These are phyloP conservation scores for Crotalus helleri DNA, from an alignment of 2,113 vertebrate genomes.

Conservation along the genomic window DNA sequence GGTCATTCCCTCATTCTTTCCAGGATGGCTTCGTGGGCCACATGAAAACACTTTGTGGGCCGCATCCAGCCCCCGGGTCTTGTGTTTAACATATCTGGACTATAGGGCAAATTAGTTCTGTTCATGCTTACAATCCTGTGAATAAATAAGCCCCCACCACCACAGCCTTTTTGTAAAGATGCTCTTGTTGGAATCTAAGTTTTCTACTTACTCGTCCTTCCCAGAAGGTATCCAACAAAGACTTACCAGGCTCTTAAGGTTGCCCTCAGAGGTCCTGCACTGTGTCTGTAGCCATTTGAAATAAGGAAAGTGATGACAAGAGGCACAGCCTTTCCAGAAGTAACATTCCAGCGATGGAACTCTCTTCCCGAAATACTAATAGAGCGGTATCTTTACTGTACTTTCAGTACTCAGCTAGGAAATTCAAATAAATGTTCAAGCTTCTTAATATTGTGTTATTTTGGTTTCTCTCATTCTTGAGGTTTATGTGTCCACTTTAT, in stretches of 20 bases:
- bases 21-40: too few species aligned
- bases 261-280: background rate
- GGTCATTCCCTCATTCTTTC: too few species aligned
- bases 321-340: background rate
- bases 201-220: too few species aligned
- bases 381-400: background rate
- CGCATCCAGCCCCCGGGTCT: too few species aligned
- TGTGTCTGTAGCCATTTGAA: background rate
- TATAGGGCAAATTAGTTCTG: background rate
- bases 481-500: background rate
- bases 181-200: background rate
- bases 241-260: background rate
- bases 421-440: background rate
- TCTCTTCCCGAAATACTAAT: background rate
- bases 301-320: background rate
- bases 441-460: background rate
- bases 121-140: background rate
- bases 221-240: background rate
- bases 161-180: background rate
- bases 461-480: background rate
- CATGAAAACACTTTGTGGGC: too few species aligned
- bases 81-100: background rate
- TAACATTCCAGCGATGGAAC: background rate
- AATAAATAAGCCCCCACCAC: background rate
- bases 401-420: background rate